phyloP scores from a whole-genome alignment of 1,140 invertebrate genomes.

The Drosophila micromelanica region DNA sequence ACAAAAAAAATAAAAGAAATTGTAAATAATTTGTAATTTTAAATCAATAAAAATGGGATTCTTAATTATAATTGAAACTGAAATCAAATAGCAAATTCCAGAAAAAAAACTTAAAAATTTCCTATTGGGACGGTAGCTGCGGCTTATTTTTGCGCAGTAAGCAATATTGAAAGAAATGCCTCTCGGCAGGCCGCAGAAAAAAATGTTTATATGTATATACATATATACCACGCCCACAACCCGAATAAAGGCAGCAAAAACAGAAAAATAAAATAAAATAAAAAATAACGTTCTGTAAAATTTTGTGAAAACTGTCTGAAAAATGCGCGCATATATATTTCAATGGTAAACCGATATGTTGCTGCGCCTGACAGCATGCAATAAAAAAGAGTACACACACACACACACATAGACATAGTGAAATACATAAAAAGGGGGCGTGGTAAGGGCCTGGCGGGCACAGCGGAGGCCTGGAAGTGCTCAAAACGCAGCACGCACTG shows the following conservation, averaged over 20 bases:
- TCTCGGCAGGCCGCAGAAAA: background rate
- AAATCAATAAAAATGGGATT: background rate
- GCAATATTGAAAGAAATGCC: constrained; percentile 17
- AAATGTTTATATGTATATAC: background rate
- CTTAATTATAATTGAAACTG: background rate
- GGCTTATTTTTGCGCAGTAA: background rate
- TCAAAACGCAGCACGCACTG: constrained; percentile 57
- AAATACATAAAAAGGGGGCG: constrained; percentile 41
- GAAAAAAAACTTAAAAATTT: background rate
- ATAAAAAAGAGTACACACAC: constrained; percentile 56
- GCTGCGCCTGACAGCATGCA: constrained; percentile 73
- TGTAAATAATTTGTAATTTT: background rate
- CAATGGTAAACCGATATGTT: constrained; percentile 77
- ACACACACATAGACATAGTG: constrained; percentile 3
- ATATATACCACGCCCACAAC: constrained; percentile 9
- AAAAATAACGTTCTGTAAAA: constrained; percentile 51
- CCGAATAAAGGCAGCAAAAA: constrained; percentile 13
- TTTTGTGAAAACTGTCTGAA: constrained; percentile 77
- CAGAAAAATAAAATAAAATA: constrained; percentile 13
- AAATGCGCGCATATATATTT: constrained; percentile 70
- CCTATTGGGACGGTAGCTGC: constrained; percentile 17
- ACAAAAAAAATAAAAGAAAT: too few species aligned
- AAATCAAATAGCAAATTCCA: background rate
- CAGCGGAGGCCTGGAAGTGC: constrained; percentile 50
- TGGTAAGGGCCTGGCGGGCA: constrained; percentile 31